These are phyloP conservation scores for Nyctibius bracteatus DNA, from an alignment of 2,113 vertebrate species.

Conservation along the genomic window DNA sequence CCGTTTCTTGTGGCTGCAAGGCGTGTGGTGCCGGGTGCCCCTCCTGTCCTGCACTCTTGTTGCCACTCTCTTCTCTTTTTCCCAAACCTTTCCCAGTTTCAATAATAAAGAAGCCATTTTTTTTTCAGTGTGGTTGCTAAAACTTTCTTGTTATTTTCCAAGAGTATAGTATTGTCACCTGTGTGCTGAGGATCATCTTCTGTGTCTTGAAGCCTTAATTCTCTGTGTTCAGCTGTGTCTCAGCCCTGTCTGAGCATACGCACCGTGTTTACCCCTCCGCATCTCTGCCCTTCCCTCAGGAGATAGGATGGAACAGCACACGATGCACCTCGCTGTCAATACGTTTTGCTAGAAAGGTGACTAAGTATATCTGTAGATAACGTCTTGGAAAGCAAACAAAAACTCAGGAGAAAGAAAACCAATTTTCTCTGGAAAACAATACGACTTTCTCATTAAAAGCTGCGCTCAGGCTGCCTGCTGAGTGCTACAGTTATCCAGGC, in stretches of 20 bases:
- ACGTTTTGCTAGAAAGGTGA: not conserved
- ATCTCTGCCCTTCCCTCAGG: not conserved
- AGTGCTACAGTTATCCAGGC: accelerated
- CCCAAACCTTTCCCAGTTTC: not conserved
- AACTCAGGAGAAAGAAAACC: not conserved
- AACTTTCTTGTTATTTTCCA: not conserved
- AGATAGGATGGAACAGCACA: not conserved
- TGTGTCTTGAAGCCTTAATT: accelerated
- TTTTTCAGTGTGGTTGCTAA: not conserved
- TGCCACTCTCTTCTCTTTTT: not conserved
- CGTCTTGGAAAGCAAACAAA: not conserved
- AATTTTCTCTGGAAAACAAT: not conserved
- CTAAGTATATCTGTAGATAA: accelerated
- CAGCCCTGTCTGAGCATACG: not conserved
- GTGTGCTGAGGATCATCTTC: not conserved
- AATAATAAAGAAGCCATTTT: not conserved
- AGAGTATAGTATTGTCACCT: accelerated
- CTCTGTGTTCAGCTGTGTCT: not conserved
- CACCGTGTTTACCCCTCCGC: not conserved
- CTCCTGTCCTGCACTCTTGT: accelerated
- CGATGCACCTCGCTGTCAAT: accelerated
- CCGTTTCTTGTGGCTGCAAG: accelerated
- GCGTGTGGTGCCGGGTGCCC: accelerated
- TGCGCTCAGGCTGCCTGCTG: not conserved
- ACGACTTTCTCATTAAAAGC: not conserved